phyloP scores from a whole-genome alignment of 2,113 vertebrate genomes.

The Aptenodytes patagonicus region DNA sequence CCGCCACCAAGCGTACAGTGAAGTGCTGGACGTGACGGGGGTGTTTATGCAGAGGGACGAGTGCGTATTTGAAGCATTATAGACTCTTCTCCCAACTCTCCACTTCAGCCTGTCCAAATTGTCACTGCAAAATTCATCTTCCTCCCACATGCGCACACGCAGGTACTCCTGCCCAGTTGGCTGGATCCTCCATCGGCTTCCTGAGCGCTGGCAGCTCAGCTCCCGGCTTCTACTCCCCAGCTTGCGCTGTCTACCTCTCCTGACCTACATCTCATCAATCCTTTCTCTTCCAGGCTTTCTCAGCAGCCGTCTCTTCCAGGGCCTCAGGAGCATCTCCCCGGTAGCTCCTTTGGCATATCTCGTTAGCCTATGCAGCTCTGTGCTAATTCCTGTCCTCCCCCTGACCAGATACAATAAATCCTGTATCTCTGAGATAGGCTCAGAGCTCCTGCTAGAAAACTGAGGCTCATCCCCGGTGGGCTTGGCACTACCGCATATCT shows the following conservation, averaged over 20 bases:
- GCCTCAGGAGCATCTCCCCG: fast-evolving
- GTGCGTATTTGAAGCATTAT: background rate
- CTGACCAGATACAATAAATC: background rate
- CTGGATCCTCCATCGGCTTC: background rate
- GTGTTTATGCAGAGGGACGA: background rate
- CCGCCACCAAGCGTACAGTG: background rate
- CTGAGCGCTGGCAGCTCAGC: background rate
- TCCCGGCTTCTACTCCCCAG: background rate
- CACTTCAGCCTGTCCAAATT: background rate
- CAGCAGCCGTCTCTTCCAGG: background rate
- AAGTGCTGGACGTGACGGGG: background rate
- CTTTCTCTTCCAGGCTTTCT: background rate
- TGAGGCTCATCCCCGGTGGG: background rate
- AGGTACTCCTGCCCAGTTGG: background rate
- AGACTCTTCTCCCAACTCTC: background rate
- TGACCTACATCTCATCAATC: background rate
- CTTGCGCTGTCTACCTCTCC: background rate
- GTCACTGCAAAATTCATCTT: background rate
- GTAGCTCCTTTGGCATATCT: background rate
- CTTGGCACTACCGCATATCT: background rate
- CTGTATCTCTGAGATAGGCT: background rate
- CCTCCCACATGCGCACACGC: background rate
- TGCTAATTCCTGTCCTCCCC: background rate
- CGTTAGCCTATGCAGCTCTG: fast-evolving
- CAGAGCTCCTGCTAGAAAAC: background rate